These are phyloP conservation scores for Drosophila maculinotata DNA, from an alignment of 2,888 invertebrate species.

Conservation along the genomic window DNA sequence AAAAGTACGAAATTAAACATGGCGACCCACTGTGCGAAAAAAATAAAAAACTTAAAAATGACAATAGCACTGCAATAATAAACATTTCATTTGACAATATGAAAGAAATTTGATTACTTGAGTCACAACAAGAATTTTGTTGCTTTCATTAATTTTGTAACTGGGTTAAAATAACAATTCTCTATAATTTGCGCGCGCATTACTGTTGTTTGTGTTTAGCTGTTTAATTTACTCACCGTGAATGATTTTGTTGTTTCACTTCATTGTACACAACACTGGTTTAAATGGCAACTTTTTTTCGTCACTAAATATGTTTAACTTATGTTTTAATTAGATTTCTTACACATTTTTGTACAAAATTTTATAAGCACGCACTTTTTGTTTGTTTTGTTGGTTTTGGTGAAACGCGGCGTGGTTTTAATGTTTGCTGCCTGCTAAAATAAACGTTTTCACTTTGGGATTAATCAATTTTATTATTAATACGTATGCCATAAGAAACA, in stretches of 20 bases:
- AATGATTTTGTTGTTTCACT: conserved; percentile 47
- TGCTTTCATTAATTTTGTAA: background rate
- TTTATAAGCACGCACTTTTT: conserved; percentile 20
- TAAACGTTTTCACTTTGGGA: conserved; percentile 70
- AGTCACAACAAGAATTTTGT: background rate
- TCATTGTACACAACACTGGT: conserved; percentile 59
- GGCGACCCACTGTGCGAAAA: conserved; percentile 68
- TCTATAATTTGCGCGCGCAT: conserved; percentile 62
- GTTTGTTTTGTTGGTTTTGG: conserved; percentile 34
- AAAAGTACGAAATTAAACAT: conserved; percentile 74
- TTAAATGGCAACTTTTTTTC: conserved; percentile 37
- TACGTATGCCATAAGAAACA: conserved; percentile 71
- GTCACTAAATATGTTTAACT: conserved; percentile 37
- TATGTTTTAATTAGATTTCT: conserved; percentile 34
- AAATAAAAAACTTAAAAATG: conserved; percentile 23
- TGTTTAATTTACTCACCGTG: conserved; percentile 55
- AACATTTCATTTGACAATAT: conserved; percentile 34
- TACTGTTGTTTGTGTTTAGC: conserved; percentile 22
- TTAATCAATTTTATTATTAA: conserved; percentile 80
- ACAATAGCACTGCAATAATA: conserved; percentile 32
- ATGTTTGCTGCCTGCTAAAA: conserved; percentile 64
- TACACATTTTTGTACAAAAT: conserved; percentile 49
- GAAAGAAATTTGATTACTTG: background rate
- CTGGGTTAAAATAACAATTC: background rate
- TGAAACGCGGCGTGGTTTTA: conserved; percentile 42